Conservation (phyloP, 2,113 vertebrate species). For the Colius striatus region DNA sequence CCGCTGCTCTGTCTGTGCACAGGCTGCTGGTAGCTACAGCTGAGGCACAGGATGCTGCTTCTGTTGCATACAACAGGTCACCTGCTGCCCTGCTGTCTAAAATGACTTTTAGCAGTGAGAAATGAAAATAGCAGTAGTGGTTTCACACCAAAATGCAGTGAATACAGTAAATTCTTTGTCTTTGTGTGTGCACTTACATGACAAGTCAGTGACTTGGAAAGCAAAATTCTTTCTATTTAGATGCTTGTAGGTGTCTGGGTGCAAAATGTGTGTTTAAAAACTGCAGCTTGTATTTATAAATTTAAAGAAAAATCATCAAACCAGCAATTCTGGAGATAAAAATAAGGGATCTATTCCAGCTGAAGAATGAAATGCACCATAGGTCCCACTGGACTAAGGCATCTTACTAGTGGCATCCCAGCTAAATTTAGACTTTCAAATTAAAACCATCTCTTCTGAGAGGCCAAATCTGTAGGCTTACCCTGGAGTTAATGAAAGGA, state of each 20-base stretch:
- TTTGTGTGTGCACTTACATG: not conserved
- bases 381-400: constrained; percentile 5
- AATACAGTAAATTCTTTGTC: not conserved
- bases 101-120: not conserved
- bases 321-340: not conserved
- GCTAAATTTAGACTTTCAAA: constrained; percentile 38
- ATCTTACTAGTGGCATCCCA: constrained; percentile 30
- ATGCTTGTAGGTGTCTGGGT: not conserved
- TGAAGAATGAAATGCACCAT: not conserved
- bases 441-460: constrained; percentile 22
- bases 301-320: not conserved
- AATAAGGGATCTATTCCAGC: not conserved
- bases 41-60: not conserved
- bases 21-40: not conserved
- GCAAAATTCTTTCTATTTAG: not conserved
- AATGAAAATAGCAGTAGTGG: not conserved
- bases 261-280: not conserved
- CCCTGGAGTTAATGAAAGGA: not conserved
- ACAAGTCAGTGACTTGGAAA: not conserved
- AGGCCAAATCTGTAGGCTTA: not conserved
- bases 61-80: rapidly evolving
- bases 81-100: not conserved
- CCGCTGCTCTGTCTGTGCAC: not conserved
- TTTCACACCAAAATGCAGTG: not conserved
- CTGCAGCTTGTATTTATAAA: not conserved